Evolutionary conservation across 2,888 invertebrate genomes (phyloP), one percentile per base, ranked within the genome.

Genomic region (Netelia melanura): DNA sequence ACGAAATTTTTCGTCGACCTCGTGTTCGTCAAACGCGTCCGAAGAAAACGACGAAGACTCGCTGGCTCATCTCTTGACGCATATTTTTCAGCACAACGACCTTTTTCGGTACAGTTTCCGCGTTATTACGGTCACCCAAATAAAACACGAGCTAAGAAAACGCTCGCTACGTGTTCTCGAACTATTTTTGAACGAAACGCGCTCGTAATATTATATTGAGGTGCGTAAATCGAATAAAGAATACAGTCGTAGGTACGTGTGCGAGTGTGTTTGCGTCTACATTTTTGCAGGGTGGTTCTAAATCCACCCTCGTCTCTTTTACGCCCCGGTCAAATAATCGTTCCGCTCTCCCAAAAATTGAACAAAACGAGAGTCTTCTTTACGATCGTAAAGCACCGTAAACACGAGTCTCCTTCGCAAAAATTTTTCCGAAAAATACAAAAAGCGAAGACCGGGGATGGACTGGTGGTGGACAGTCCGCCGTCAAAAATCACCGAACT

Each of bases 101-200:
- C 72, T 91, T 89, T 90, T 90, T 89, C 92, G 90, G 91, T 91
- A 90, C 91, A 93, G 86, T 91, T 92, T 91, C 89, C 88, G 88
- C 88, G 90, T 93, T 93, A 93, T 93, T 93, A 93, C 92, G 93
- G 93, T 92, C 91, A 92, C 89, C 91, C 90, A 91, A 91, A 92
- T 93, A 92, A 92, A 93, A 92, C 62, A 87, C 85, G 81, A 85
- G 85, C 65, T 17, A 44, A 52, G 17, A n/a, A 21, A 68, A 64
- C 21, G 30, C 17, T 44, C 62, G 48, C 81, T 70, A 74, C 67
- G 23, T 67, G 80, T 83, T 85, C 70, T 81, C 86, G 90, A 86
- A 89, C 90, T 86, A 90, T 93, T 93, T 92, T 91, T 90, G 86
- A 87, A 88, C 85, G 89, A 91, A 91, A 91, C 88, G 85, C 88